phyloP scores from a whole-genome alignment of 2,113 vertebrate genomes.

The Prinia subflava region DNA sequence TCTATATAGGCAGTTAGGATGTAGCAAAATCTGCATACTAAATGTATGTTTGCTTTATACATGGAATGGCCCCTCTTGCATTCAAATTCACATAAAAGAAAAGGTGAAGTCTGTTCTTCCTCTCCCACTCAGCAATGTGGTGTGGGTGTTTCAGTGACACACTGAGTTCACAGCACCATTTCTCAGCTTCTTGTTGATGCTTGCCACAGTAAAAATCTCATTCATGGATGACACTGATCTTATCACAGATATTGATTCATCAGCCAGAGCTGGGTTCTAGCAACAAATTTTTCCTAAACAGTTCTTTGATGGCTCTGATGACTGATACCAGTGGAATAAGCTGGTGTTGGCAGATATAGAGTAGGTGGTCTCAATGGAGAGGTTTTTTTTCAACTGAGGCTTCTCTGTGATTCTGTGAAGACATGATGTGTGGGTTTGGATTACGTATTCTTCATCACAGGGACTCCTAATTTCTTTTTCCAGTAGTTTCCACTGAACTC shows the following conservation, averaged over 20 bases:
- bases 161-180: background rate
- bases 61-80: background rate
- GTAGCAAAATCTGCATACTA: background rate
- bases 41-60: background rate
- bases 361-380: background rate
- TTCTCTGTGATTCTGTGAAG: background rate
- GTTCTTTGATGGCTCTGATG: background rate
- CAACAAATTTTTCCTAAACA: background rate
- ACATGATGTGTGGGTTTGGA: background rate
- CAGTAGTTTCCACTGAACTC: background rate
- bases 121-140: background rate
- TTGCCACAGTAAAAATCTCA: background rate
- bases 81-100: background rate
- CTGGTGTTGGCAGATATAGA: background rate
- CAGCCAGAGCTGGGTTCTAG: background rate
- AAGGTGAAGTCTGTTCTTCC: background rate
- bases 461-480: background rate
- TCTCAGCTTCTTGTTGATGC: background rate
- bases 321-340: background rate
- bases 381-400: background rate
- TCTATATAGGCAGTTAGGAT: background rate
- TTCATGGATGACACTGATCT: conserved; percentile 26
- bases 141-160: background rate
- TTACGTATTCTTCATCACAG: background rate
- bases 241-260: conserved; percentile 23